A percentile compares a stretch with the other conserved stretches of the same genome.
These are phyloP conservation scores for Rhodinocichla rosea DNA, from an alignment of 2,113 vertebrate genomes.

Conservation along the genomic window DNA sequence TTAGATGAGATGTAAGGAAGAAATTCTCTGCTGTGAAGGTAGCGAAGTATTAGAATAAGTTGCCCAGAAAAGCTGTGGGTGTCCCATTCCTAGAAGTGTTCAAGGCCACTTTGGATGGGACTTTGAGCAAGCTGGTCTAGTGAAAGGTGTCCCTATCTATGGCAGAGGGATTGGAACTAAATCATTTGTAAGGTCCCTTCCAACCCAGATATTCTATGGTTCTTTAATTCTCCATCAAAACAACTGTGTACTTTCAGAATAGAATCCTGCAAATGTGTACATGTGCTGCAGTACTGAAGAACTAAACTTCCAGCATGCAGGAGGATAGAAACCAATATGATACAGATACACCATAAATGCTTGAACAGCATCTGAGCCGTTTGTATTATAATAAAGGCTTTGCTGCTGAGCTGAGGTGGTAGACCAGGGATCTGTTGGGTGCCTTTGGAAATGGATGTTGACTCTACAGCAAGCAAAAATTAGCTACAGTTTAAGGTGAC, in stretches of 20 bases:
- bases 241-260: not conserved
- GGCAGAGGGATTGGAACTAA: not conserved
- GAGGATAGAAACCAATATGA: not conserved
- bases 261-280: not conserved
- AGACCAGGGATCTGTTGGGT: not conserved
- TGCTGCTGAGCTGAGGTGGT: not conserved
- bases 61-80: not conserved
- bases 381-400: not conserved
- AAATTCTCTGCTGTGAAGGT: not conserved
- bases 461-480: not conserved
- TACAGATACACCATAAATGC: accelerated
- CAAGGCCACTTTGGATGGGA: not conserved
- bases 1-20: not conserved
- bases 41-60: not conserved
- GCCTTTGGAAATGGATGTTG: not conserved
- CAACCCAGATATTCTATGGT: not conserved
- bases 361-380: not conserved
- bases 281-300: not conserved
- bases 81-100: not conserved
- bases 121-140: not conserved
- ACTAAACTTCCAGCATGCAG: not conserved
- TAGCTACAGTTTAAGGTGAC: not conserved
- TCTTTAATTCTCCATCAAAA: not conserved
- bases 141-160: not conserved
- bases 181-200: not conserved